phyloP scores from a whole-genome alignment of 2,797 vertebrate genomes.

The Molossus molossus region DNA sequence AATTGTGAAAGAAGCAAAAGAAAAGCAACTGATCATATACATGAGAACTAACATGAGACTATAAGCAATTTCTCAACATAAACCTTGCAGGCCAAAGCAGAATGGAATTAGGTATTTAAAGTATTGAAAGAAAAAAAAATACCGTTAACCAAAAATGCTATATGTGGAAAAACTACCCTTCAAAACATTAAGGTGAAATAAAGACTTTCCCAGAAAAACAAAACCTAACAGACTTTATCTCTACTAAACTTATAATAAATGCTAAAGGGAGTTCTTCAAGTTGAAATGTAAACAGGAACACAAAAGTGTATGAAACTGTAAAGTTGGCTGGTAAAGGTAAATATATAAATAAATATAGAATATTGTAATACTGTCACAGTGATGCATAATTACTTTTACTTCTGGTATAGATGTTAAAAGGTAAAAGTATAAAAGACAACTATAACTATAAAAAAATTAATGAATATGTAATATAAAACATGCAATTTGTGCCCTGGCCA shows the following conservation, averaged over 20 bases:
- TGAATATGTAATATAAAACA: not conserved
- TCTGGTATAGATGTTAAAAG: not conserved
- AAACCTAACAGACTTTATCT: not conserved
- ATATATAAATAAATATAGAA: constrained; percentile 1
- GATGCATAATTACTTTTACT: not conserved
- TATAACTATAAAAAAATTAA: constrained; percentile 65
- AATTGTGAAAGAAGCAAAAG: constrained; percentile 16
- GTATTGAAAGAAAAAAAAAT: not conserved
- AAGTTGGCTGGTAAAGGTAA: constrained; percentile 3
- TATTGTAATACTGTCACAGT: not conserved
- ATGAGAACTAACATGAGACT: not conserved
- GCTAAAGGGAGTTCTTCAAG: not conserved
- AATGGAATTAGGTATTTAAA: not conserved
- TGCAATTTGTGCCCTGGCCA: not conserved
- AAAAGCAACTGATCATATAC: not conserved
- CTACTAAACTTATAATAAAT: not conserved
- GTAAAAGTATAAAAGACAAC: not conserved
- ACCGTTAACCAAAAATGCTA: not conserved
- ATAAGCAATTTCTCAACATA: not conserved
- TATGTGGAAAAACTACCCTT: not conserved
- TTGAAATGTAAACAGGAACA: constrained; percentile 30
- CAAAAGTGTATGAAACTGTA: not conserved
- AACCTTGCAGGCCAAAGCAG: not conserved
- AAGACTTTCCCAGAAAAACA: not conserved
- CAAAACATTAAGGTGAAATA: not conserved